These are phyloP conservation scores for Bradypodion ventrale DNA, from an alignment of 2,797 vertebrate genomes.

Conservation along the genomic window DNA sequence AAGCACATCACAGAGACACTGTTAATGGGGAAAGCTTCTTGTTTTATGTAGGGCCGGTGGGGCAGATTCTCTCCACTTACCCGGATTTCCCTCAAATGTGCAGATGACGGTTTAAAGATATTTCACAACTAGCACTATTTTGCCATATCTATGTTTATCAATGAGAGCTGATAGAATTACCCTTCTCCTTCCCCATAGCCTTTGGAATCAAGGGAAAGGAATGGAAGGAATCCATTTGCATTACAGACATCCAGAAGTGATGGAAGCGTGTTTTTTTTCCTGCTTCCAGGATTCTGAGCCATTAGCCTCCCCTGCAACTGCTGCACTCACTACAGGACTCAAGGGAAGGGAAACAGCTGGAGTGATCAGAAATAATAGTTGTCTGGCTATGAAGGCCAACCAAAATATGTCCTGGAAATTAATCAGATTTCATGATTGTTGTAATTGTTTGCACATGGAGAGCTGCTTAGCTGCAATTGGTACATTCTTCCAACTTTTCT, in stretches of 20 bases:
- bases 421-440: background rate
- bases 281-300: background rate
- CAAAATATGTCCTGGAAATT: background rate
- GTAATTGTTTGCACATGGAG: background rate
- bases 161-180: background rate
- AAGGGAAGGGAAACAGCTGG: no score
- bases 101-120: background rate
- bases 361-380: background rate
- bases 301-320: no score
- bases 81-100: no score
- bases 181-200: background rate
- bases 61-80: no score
- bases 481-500: background rate
- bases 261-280: background rate
- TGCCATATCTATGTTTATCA: background rate
- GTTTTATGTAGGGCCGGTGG: no score
- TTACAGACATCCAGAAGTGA: background rate
- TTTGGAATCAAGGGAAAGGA: background rate
- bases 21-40: no score
- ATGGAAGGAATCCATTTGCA: background rate
- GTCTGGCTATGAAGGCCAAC: background rate
- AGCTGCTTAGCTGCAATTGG: background rate
- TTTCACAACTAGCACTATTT: background rate
- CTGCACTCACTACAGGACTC: no score
- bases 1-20: no score